Percentiles rank a stretch among this genome's conserved stretches.
Conservation (phyloP, 2,797 vertebrate genomes). For the Falco naumanni region DNA sequence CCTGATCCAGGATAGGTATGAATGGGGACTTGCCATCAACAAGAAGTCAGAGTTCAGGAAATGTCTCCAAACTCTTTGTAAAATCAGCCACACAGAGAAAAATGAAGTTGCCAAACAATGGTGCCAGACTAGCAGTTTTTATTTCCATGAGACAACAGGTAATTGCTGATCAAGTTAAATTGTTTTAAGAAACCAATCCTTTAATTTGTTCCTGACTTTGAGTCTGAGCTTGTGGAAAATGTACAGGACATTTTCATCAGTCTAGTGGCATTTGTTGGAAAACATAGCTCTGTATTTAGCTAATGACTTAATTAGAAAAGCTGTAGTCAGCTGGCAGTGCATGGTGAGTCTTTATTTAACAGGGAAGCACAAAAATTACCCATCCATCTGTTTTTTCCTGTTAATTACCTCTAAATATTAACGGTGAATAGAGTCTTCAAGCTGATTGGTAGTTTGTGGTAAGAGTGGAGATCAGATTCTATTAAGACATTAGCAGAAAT, state of each 20-base stretch:
- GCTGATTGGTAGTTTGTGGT: conserved; percentile 16
- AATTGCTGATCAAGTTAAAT: not conserved
- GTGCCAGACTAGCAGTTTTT: conserved; percentile 10
- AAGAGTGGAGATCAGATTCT: not conserved
- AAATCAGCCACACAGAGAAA: not conserved
- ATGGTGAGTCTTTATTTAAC: conserved; percentile 45
- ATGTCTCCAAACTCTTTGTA: not conserved
- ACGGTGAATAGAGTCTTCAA: conserved; percentile 36
- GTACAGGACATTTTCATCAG: conserved; percentile 25
- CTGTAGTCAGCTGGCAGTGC: conserved; percentile 55
- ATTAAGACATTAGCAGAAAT: not conserved
- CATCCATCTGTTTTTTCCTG: conserved; percentile 51
- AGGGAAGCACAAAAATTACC: conserved; percentile 47
- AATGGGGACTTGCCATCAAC: not conserved
- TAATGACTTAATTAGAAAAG: conserved; percentile 65
- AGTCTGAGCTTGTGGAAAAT: not conserved
- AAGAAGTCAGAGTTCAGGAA: not conserved
- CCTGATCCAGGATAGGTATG: not conserved
- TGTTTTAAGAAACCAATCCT: not conserved
- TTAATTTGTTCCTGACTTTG: not conserved
- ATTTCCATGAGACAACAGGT: not conserved
- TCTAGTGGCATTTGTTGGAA: conserved; percentile 40
- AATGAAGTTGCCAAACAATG: not conserved
- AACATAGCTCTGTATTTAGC: conserved; percentile 45
- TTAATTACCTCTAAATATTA: conserved; percentile 63